Evolutionary conservation across 2,113 vertebrate genomes (phyloP).

Genomic region (Bungarus multicinctus): DNA sequence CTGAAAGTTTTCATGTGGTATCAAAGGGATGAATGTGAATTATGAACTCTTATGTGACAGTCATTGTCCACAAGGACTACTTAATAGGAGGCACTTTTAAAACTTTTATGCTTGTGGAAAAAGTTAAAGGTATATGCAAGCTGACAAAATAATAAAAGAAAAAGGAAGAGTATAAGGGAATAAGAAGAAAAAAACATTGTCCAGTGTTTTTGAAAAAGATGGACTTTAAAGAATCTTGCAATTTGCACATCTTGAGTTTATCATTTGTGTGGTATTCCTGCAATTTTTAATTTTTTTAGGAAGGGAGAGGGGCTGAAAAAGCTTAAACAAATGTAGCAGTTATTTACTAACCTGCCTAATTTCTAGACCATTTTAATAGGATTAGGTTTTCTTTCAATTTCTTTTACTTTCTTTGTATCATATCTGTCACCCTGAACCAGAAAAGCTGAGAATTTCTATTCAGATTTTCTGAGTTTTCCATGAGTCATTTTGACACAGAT

Average conservation of each 20-base stretch:
- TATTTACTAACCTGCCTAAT: slow-evolving; percentile 85
- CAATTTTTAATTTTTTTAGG: slow-evolving; percentile 81
- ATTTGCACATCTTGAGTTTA: slow-evolving; percentile 98
- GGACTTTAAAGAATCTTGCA: slow-evolving; percentile 96
- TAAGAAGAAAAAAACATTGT: slow-evolving; percentile 75
- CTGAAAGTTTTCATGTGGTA: slow-evolving; percentile 77
- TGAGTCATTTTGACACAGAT: slow-evolving; percentile 67
- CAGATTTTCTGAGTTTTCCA: slow-evolving; percentile 73
- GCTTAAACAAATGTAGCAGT: slow-evolving; percentile 89
- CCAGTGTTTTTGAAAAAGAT: slow-evolving; percentile 88
- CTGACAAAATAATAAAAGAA: slow-evolving; percentile 75
- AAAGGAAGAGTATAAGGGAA: slow-evolving; percentile 70
- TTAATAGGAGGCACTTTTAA: slow-evolving; percentile 79
- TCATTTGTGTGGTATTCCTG: slow-evolving; percentile 83
- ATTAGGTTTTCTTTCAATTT: slow-evolving; percentile 73
- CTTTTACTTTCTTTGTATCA: slow-evolving; percentile 69
- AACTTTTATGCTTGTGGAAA: slow-evolving; percentile 75
- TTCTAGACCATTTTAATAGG: slow-evolving; percentile 72
- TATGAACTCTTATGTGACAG: slow-evolving; percentile 75
- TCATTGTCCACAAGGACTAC: slow-evolving; percentile 77
- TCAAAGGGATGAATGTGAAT: slow-evolving; percentile 84
- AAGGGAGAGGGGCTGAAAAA: slow-evolving; percentile 71
- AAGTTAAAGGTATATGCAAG: slow-evolving; percentile 77
- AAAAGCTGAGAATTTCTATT: slow-evolving; percentile 73
- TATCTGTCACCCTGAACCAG: slow-evolving; percentile 71